Evolutionary conservation across 1,140 invertebrate genomes (phyloP).

Genomic region (Oreohelix idahoensis): DNA sequence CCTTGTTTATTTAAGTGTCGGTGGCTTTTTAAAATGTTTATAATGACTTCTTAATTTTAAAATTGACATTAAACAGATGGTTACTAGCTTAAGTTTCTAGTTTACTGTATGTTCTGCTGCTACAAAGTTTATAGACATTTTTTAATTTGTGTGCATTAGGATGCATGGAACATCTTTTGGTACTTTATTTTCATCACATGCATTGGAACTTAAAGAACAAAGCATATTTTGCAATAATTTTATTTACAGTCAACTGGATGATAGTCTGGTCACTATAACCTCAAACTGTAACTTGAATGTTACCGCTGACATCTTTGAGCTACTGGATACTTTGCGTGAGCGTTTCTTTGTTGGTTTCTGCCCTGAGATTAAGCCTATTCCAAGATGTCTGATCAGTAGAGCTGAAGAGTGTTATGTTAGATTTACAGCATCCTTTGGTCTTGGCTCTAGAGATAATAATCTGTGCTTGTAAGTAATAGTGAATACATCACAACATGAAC

Average conservation of each 20-base stretch:
- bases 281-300: neutral
- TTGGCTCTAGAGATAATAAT: neutral
- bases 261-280: neutral
- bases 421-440: constrained; percentile 12
- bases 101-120: too few relatives aligned
- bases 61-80: too few relatives aligned
- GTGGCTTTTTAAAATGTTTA: too few relatives aligned
- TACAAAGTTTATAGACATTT: too few relatives aligned
- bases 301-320: neutral
- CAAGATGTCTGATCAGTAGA: constrained; percentile 11
- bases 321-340: constrained; percentile 2
- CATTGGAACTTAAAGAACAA: too few relatives aligned
- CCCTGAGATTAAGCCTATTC: constrained; percentile 27
- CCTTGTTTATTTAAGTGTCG: too few relatives aligned
- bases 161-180: too few relatives aligned
- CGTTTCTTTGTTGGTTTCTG: constrained; percentile 17
- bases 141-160: too few relatives aligned
- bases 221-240: neutral
- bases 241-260: neutral
- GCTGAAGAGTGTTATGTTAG: constrained; percentile 14
- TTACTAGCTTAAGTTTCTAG: too few relatives aligned
- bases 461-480: constrained; percentile 27
- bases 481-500: neutral
- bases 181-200: neutral
- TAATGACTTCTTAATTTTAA: too few relatives aligned